These are phyloP conservation scores for Odontophorus gujanensis DNA, from an alignment of 2,113 vertebrate species.

Conservation along the genomic window DNA sequence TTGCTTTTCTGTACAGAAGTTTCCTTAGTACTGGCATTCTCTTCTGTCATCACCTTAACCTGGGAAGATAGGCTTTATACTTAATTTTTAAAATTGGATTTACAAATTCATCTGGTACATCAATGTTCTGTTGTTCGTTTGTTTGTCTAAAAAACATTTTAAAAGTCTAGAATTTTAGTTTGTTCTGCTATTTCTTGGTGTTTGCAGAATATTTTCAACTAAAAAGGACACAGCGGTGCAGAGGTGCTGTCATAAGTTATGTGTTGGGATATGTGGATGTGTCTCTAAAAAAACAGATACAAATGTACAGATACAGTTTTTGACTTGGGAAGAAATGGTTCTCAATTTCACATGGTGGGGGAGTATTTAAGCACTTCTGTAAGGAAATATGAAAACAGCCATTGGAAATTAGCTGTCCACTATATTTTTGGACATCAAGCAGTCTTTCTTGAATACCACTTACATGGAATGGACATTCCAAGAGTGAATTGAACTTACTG, in stretches of 20 bases:
- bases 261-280: not conserved
- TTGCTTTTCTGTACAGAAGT: not conserved
- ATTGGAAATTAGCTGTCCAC: slow-evolving; percentile 53
- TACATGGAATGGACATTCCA: slow-evolving; percentile 23
- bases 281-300: not conserved
- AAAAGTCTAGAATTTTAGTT: not conserved
- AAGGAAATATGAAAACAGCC: not conserved
- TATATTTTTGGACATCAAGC: slow-evolving; percentile 29
- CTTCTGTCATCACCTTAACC: not conserved
- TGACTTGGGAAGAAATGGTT: not conserved
- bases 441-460: slow-evolving; percentile 44
- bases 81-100: not conserved
- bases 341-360: not conserved
- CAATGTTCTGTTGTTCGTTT: not conserved
- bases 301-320: not conserved
- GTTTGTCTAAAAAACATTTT: not conserved
- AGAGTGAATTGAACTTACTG: slow-evolving; percentile 70
- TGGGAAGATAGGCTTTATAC: not conserved
- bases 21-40: slow-evolving; percentile 7
- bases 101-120: not conserved
- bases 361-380: slow-evolving; percentile 39
- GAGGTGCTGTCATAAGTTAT: not conserved
- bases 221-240: not conserved
- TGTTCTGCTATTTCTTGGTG: not conserved
- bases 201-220: not conserved